Evolutionary conservation across 2,113 vertebrate species (phyloP).

Genomic region (Pseudolaguvia tuberculata): DNA sequence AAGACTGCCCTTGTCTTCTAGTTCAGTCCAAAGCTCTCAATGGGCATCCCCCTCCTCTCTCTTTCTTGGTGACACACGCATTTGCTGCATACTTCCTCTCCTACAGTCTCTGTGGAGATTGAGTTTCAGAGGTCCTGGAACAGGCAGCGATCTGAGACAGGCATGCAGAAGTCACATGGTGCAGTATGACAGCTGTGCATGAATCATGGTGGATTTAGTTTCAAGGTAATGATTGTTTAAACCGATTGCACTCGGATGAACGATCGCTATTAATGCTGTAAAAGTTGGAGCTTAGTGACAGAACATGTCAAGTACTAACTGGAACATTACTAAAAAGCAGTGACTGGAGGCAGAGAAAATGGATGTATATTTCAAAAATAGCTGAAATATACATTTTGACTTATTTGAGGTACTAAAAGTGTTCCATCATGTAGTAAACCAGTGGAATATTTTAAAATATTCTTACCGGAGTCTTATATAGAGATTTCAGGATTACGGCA

Average conservation of each 20-base stretch:
- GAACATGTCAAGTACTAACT: conserved; percentile 20
- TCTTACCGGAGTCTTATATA: conserved; percentile 9
- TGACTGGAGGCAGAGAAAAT: no score
- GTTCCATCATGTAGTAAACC: conserved; percentile 6
- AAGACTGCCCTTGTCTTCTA: conserved; percentile 45
- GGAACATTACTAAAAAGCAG: conserved; percentile 10
- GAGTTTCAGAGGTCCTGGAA: conserved; percentile 39
- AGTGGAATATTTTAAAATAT: not conserved
- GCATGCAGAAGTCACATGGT: conserved; percentile 34
- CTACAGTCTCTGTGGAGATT: conserved; percentile 32
- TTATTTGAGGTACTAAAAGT: not conserved
- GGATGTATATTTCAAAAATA: no score
- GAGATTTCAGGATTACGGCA: conserved; percentile 16
- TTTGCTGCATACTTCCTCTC: conserved; percentile 27
- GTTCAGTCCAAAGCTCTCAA: conserved; percentile 27
- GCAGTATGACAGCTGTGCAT: conserved; percentile 23
- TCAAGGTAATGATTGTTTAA: conserved; percentile 15
- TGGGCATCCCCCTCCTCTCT: conserved; percentile 26
- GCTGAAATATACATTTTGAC: conserved; percentile 13
- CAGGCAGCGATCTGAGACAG: conserved; percentile 17
- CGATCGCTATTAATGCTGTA: conserved; percentile 3
- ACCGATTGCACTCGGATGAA: conserved; percentile 5
- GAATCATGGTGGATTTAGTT: conserved; percentile 29
- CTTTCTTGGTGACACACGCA: conserved; percentile 3
- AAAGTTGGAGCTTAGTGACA: conserved; percentile 7